These are phyloP conservation scores for Malthinus seriepunctatus DNA, from an alignment of 2,888 invertebrate species.

Conservation along the genomic window DNA sequence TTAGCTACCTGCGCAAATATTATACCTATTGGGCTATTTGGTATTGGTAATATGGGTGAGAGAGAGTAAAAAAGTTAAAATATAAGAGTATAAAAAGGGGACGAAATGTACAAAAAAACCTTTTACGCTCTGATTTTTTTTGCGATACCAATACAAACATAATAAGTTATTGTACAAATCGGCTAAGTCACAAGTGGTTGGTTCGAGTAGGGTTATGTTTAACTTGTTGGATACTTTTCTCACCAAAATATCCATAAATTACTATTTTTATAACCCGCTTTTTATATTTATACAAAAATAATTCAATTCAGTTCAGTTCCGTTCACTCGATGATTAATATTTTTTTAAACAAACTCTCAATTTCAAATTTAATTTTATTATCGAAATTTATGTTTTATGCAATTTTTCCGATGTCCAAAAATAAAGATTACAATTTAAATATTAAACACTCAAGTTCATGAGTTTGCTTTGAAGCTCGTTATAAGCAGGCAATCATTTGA, in stretches of 20 bases:
- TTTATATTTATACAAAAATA: constrained; percentile 2
- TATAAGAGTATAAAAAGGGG: constrained; percentile 33
- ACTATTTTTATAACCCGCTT: constrained; percentile 14
- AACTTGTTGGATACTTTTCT: constrained; percentile 42
- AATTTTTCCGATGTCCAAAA: not conserved
- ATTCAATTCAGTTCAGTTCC: constrained; percentile 7
- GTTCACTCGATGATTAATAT: not conserved
- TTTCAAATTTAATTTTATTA: too few species aligned
- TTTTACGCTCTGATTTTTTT: constrained; percentile 43
- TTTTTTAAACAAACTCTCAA: too few species aligned
- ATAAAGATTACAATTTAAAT: too few species aligned
- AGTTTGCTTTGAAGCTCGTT: not conserved
- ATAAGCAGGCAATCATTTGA: constrained; percentile 7
- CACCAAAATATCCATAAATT: constrained; percentile 35
- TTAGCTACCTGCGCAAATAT: constrained; percentile 14
- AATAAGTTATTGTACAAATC: constrained; percentile 53
- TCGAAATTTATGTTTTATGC: too few species aligned
- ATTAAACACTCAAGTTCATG: not conserved
- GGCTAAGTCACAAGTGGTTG: constrained; percentile 50
- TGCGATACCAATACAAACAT: constrained; percentile 47
- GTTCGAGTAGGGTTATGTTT: constrained; percentile 45
- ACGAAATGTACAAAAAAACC: constrained; percentile 30
- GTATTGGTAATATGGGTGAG: not conserved
- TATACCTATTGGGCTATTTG: not conserved
- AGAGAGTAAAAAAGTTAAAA: constrained; percentile 27